Evolutionary conservation across 2,888 invertebrate species (phyloP), one percentile per base, ranked within the genome.

Genomic region (Pammene fasciana): DNA sequence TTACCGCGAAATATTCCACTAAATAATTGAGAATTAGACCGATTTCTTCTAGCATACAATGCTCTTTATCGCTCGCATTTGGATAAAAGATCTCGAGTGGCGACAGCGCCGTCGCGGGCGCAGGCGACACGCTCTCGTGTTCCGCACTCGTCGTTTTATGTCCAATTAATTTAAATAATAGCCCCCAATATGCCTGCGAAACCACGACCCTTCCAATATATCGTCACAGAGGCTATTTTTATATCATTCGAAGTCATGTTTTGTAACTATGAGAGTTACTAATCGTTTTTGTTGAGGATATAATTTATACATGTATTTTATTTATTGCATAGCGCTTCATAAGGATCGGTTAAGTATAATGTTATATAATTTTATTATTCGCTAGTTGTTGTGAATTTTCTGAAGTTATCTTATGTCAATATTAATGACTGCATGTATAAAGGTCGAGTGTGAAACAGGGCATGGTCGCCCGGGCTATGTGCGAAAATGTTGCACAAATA

Each of bases 131-230:
- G 86, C 82, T 86, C 79, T 81, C 82, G 80, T 83, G 81, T 84
- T 79, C 81, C 79, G 78, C 80, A 80, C 79, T 85, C 82, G 83
- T 86, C 87, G 87, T 89, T 90, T 88, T 86, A 88, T 86, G 86
- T 88, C 88, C 89, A 90, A 90, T 90, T 90, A 89, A 90, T 90
- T 90, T 90, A 89, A 90, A 90, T 90, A 89, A 90, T 89, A 87
- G 89, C 88, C 79, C 83, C 82, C 85, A 82, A 83, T 86, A 86
- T 89, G 88, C 89, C 88, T 89, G 87, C 79, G 81, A 80, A 79
- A 79, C 80, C 78, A 79, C 71, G 80, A 80, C 80, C 82, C 80
- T 82, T 81, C 78, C 34, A 67, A 38, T 65, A 38, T 65, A 70
- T 65, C 68, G 67, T 66, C 67, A 61, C 26, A 68, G 71, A 67